Conservation (phyloP, 2,888 invertebrate genomes). For the Dolichomitus sp. region DNA sequence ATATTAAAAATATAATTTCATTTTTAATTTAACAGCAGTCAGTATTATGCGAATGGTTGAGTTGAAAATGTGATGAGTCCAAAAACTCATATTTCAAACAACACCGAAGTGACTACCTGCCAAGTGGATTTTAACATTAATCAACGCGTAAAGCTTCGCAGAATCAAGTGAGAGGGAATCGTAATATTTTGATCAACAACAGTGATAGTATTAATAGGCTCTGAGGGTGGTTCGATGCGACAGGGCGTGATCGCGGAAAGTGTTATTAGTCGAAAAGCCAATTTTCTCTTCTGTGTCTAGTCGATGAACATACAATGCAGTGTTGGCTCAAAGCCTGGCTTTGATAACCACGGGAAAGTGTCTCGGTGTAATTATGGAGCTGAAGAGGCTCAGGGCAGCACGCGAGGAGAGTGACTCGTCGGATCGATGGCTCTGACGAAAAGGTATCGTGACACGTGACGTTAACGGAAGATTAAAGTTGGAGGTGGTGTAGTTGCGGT, state of each 20-base stretch:
- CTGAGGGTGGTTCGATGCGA: background rate
- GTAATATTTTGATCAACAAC: slow-evolving; percentile 6
- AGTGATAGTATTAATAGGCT: background rate
- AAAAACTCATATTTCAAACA: background rate
- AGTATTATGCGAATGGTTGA: background rate
- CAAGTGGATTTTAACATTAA: slow-evolving; percentile 38
- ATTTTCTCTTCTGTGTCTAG: slow-evolving; percentile 2
- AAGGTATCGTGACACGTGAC: slow-evolving; percentile 69
- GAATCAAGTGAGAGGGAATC: background rate
- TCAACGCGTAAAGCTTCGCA: background rate
- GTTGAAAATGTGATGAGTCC: slow-evolving; percentile 19
- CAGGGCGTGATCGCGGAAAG: slow-evolving; percentile 15
- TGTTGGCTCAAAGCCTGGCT: background rate
- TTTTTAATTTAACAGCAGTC: background rate
- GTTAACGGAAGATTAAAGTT: slow-evolving; percentile 46
- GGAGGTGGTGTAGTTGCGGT: slow-evolving; percentile 23
- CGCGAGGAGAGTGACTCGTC: slow-evolving; percentile 45
- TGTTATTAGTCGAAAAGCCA: background rate
- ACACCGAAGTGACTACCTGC: background rate
- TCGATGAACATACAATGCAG: background rate
- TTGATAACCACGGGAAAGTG: slow-evolving; percentile 15
- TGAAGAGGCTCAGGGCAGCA: slow-evolving; percentile 48
- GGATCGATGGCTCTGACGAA: slow-evolving; percentile 53
- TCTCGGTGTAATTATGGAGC: slow-evolving; percentile 34
- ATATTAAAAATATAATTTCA: background rate